Base-by-base conservation (phyloP, 2,797 vertebrate genomes). In the Acanthurus leucopareius region DNA sequence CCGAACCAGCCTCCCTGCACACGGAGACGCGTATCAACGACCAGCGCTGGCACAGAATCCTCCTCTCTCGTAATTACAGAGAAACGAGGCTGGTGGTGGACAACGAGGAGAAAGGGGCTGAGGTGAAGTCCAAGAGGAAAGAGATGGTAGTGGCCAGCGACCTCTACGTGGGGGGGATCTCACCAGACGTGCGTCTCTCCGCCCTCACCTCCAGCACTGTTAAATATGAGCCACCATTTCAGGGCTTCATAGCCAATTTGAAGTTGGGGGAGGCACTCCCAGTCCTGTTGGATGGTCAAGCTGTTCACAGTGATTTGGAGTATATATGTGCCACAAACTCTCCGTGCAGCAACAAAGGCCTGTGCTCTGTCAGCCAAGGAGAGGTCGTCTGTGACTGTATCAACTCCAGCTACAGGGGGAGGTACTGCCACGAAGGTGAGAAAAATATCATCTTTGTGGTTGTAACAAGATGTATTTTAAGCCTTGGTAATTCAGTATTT, bases 131-230 rank as follows among this genome's bases (percentile, higher is more conserved):
- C 67, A 98, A 97, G 88, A 92, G 97, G 35, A 96, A 95, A 19
- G 97, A 98, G 87, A 98, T 98, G 97, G 95, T 93, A 0, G 97
- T 98, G 88, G 96, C 92, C 83, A 98, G 97, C 15, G 97, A 99
- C 90, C 95, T 99, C 42, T 98, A 97, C 11, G 95, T 99, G 0
- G 98, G 98, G 0, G 98, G 98, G 1, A 96, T 99, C 89, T 97
- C 98, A 0, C 97, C 97, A 0, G 98, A 99, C 3, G 97, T 99
- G 19, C 96, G 98, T 2, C 96, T 99, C 10, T 99, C 97, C 0
- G 97, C 97, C 3, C 94, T 99, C 65, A 98, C 97, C 0, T 97
- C 97, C 76, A 97, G 97, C 95, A 97, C 97, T 0, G 97, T 97
- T 52, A 98, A 98, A 90, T 98, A 98, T 7, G 98, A 98, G 91